Evolutionary conservation across 1,140 invertebrate species (phyloP).

Genomic region (Sitobion miscanthi): DNA sequence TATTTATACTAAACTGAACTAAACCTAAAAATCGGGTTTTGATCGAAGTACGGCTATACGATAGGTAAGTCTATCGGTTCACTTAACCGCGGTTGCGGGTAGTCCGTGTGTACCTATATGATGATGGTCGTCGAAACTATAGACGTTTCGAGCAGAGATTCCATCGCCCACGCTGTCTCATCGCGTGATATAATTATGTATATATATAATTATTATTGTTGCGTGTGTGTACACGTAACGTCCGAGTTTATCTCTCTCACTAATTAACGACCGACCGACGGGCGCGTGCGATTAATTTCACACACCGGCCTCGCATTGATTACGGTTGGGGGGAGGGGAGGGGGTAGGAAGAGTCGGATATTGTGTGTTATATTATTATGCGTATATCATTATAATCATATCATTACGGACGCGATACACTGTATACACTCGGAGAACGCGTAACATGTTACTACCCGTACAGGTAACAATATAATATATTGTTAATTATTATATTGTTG

Average conservation of each 20-base stretch:
- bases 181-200: not conserved
- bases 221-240: not conserved
- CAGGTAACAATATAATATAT: not conserved
- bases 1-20: not conserved
- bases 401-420: not conserved
- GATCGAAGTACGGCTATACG: not conserved
- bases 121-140: conserved; percentile 3
- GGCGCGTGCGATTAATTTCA: not conserved
- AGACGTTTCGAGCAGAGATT: not conserved
- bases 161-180: not conserved
- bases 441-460: not conserved
- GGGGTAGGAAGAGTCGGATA: not conserved
- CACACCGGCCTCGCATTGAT: not conserved
- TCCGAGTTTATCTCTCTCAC: not conserved
- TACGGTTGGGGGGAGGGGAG: no score
- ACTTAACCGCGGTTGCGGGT: not conserved
- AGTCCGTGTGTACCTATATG: not conserved
- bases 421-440: no score
- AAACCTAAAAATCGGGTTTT: not conserved
- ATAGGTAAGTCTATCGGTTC: not conserved
- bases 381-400: not conserved
- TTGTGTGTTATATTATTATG: not conserved
- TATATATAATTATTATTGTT: not conserved
- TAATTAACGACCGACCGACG: not conserved
- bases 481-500: not conserved